Base-by-base conservation (phyloP, 2,888 invertebrate genomes). In the Parascotia fuliginaria region DNA sequence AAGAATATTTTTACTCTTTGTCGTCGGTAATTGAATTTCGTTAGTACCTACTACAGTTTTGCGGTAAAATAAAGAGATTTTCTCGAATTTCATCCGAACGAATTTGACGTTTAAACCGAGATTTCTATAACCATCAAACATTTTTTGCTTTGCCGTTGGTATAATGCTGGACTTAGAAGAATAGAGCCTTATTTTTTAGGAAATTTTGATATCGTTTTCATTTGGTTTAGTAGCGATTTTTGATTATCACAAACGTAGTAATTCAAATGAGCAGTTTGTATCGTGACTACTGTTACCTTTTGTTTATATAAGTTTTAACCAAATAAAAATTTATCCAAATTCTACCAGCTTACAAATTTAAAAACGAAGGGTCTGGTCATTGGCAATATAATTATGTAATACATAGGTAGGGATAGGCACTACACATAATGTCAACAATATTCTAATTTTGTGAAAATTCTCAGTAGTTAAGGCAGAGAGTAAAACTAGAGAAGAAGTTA, bases 1-100 rank as follows among this genome's bases (percentile, higher is more conserved):
- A 69, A 67, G 71, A 72, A 79, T 77, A 78, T 80, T 82, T 83
- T 81, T 81, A 79, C 78, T 81, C 78, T 81, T 81, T 82, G 82
- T 80, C 76, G 70, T 65, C 65, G 60, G 77, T 82, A 82, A 83
- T 83, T 82, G 83, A 81, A 83, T 83, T 81, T 80, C 67, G 73
- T 77, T 77, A 68, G 75, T 72, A 75, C 75, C 66, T 74, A 54
- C 68, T 58, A 61, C 53, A 63, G 68, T 70, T 70, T 70, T 39
- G 74, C 56, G 71, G 60, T 52, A 50, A 60, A 63, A 54, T 65
- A 68, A 68, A 63, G 55, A 49, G 51, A 60, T 70, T 65, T 48
- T 11, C 40, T 52, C 4, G 47, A 60, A 69, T 56, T 54, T 55
- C 47, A 42, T 56, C 46, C 27, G 22, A 33, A 22, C 44, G 43